Base-by-base conservation (phyloP, 2,113 vertebrate genomes). In the Podilymbus podiceps region DNA sequence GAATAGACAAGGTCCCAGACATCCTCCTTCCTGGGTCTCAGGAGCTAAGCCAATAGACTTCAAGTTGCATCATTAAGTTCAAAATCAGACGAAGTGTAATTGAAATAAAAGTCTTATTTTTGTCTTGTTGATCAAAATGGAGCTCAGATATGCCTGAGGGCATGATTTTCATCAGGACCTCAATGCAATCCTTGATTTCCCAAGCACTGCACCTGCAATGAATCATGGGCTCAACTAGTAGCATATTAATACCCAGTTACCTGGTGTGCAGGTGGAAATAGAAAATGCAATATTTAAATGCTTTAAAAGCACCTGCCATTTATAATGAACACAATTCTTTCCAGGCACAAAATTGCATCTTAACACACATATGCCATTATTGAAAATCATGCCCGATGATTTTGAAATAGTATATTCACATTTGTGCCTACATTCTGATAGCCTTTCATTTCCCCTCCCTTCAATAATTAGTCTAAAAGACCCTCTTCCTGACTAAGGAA, bases 111-210 rank as follows among this genome's bases (percentile, higher is more conserved):
- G 95, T 94, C 89, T 96, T 74, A 93, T 97, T 85, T 95, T 97
- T 97, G 93, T 78, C 88, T 89, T 90, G 93, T 85, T 96, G 91
- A 66, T 95, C 95, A 94, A 90, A 97, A 97, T 96, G 94, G 96
- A 94, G 96, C 74, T 97, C 95, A 97, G 90, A 97, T 96, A 90
- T 95, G 97, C 94, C 92, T 94, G 86, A 96, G 88, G 97, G 92
- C 94, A 96, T 76, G 96, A 97, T 96, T 97, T 97, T 97, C 96
- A 97, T 97, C 95, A 96, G 94, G 95, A 93, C 92, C 95, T 96
- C 96, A 96, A 96, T 96, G 89, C 69, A 96, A 85, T 91, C 92
- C 96, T 94, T 97, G 96, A 97, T 97, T 97, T 97, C 80, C 96
- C 94, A 95, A 95, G 94, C 94, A 96, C 95, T 91, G 95, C 97